Conservation (phyloP, 2,888 invertebrate genomes). For the Agrenia bidenticulata region DNA sequence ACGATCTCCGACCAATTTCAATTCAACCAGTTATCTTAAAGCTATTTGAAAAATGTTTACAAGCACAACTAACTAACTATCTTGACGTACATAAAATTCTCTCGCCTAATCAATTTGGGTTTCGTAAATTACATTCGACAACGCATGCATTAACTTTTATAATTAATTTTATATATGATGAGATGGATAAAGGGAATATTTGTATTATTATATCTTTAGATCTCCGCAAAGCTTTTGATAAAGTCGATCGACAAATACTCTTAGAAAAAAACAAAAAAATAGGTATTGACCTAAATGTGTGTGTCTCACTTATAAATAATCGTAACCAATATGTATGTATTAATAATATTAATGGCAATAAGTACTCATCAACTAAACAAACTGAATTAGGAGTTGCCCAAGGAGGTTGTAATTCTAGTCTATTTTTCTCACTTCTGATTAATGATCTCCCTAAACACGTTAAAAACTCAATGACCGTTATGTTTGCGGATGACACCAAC, state of each 20-base stretch:
- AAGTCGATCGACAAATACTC: conserved; percentile 4
- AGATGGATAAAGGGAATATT: background rate
- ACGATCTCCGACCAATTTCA: conserved; percentile 29
- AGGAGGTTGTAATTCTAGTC: conserved; percentile 1
- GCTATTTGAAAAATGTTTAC: conserved; percentile 25
- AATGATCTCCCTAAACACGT: conserved; percentile 3
- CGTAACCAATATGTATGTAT: too few relatives aligned
- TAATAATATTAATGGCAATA: too few relatives aligned
- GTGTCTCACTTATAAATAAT: too few relatives aligned
- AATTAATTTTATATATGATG: background rate
- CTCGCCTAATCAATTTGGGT: conserved; percentile 19
- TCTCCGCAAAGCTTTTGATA: conserved; percentile 25
- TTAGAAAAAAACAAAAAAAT: too few relatives aligned
- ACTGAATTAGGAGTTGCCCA: conserved; percentile 7
- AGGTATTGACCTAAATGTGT: too few relatives aligned
- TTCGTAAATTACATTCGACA: conserved; percentile 22
- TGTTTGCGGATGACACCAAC: conserved; percentile 21
- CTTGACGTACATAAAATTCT: conserved; percentile 16
- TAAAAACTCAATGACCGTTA: background rate
- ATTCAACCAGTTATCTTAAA: conserved; percentile 32
- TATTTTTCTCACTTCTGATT: conserved; percentile 11
- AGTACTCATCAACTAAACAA: too few relatives aligned
- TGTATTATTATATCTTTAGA: conserved; percentile 17
- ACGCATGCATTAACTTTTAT: conserved; percentile 7
- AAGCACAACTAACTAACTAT: conserved; percentile 5